These are phyloP conservation scores for Axis porcinus DNA, from an alignment of 2,113 vertebrate genomes.

Conservation along the genomic window DNA sequence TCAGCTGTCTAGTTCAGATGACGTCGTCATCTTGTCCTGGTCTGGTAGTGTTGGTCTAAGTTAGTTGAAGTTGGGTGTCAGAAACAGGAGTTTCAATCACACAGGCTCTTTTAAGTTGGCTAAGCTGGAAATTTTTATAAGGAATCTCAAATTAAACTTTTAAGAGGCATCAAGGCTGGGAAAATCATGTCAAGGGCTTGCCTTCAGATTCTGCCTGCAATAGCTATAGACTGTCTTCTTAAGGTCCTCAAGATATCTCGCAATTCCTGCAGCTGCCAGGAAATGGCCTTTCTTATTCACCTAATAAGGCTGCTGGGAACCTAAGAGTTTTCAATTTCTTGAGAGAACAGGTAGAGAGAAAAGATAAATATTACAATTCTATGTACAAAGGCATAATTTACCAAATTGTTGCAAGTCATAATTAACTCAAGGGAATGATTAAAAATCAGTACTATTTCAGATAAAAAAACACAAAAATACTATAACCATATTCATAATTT, in stretches of 20 bases:
- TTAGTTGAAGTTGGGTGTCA: background rate
- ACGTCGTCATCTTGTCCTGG: background rate
- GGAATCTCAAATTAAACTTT: background rate
- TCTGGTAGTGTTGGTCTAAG: background rate
- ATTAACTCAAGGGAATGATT: background rate
- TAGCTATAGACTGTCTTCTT: background rate
- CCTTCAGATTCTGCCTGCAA: background rate
- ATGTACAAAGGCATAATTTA: background rate
- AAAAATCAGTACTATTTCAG: background rate
- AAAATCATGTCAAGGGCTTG: background rate
- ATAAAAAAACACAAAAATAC: background rate
- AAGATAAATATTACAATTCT: background rate
- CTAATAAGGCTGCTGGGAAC: background rate
- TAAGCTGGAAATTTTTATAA: background rate
- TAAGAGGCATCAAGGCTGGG: background rate
- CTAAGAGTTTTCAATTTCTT: background rate
- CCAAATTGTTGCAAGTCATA: background rate
- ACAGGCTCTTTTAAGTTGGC: background rate
- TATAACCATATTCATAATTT: background rate
- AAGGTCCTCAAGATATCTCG: background rate
- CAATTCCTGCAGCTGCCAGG: background rate
- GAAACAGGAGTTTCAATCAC: background rate
- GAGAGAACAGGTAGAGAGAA: background rate
- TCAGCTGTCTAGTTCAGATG: background rate
- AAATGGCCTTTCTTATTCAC: background rate